These are phyloP conservation scores for Poecile montanus DNA, from an alignment of 2,797 vertebrate genomes.

Conservation along the genomic window DNA sequence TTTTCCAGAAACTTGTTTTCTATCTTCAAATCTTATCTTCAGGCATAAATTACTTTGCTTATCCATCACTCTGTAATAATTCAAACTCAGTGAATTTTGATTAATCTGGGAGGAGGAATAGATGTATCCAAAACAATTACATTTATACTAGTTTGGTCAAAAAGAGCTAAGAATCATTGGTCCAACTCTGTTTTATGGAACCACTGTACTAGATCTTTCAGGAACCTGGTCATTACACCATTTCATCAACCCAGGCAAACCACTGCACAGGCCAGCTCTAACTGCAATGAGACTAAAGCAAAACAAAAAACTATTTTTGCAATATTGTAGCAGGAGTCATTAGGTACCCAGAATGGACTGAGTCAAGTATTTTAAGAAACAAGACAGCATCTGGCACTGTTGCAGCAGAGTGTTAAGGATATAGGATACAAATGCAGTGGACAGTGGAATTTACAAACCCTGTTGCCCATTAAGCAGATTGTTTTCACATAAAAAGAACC, in stretches of 20 bases:
- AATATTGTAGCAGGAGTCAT: neutral
- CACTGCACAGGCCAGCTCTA: neutral
- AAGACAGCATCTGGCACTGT: neutral
- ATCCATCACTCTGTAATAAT: neutral
- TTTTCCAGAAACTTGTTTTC: neutral
- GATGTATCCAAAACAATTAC: neutral
- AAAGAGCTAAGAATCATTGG: neutral
- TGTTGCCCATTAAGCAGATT: neutral
- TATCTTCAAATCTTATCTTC: neutral
- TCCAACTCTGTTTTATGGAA: neutral
- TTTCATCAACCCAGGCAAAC: neutral
- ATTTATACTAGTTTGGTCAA: neutral
- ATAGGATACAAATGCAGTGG: neutral
- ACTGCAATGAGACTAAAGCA: neutral
- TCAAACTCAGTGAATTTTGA: neutral
- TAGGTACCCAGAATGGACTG: neutral
- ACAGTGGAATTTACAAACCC: neutral
- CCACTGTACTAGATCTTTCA: neutral
- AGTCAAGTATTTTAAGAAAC: neutral
- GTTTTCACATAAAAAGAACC: neutral
- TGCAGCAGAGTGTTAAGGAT: neutral
- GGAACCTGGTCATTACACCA: neutral
- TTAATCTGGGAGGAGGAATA: neutral
- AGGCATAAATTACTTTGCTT: neutral
- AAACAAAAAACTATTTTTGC: neutral